Evolutionary conservation across 1,140 invertebrate species (phyloP), one percentile per base, ranked within the genome.

Genomic region (Bathynomus jamesi): DNA sequence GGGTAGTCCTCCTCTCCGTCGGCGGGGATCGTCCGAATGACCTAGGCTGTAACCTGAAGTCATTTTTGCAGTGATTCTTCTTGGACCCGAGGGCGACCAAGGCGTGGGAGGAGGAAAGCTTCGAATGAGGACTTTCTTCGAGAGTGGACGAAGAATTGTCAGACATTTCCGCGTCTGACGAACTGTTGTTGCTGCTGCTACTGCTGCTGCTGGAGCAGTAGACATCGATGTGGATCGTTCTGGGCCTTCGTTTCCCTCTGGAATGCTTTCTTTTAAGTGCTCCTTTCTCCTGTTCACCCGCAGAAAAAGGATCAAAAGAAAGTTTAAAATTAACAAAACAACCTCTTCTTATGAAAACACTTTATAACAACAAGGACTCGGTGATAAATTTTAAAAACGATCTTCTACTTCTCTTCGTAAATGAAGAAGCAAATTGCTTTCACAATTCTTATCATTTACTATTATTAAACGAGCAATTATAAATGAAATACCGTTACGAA

Each of bases 221-320:
- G 4, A 90, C 89, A 81, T 91, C 89, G 46, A 90, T 90, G 77
- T 90, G 89, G 17, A 90, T 89, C 0, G 89, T 90, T 65, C 89
- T 82, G 2, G 88, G 87, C 76, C 88, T 73, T 13, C 32, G 13
- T 53, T 53, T 63, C 53, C 63, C 67, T 3, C 66, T 66, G 53
- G 67, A 32, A 27, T 60, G 63, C 31, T 29, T 61, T 24, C 27
- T 62, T 53, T 31, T 61, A 25, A 31, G 67, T 24, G 30, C 40
- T 53, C 28, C 28, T 46, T 64, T 63, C 25, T 73, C 73, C 25
- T 63, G 63, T 28, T 17, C 40, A 53, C 11, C 11, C 5, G 11
- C 40, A 53, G 21, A 53, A 21, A 53, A 40, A 21, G 40, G 40
- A 53, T 21, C 40, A 53, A 21, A 53, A 21, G 21, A 53, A 53